Conservation (phyloP, 2,113 vertebrate genomes). For the Hippocampus zosterae region DNA sequence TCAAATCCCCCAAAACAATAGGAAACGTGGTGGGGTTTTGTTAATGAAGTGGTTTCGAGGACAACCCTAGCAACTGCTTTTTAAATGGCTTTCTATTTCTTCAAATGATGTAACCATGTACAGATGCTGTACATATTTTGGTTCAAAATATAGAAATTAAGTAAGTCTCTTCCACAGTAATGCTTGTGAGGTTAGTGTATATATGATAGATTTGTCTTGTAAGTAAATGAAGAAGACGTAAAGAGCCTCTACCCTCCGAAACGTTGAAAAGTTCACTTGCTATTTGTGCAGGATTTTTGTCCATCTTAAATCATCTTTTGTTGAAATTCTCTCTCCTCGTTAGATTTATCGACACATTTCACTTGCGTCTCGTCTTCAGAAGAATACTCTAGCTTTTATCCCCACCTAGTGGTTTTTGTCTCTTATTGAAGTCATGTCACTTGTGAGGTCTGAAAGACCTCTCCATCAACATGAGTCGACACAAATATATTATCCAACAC, state of each 20-base stretch:
- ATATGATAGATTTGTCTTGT: not conserved
- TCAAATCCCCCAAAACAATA: not conserved
- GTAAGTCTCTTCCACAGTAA: not conserved
- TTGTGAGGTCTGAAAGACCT: not conserved
- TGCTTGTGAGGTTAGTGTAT: not conserved
- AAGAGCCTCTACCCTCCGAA: conserved; percentile 39
- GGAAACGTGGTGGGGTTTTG: not conserved
- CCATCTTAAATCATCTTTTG: conserved; percentile 46
- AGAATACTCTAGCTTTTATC: conserved; percentile 2
- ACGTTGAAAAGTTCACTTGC: conserved; percentile 50
- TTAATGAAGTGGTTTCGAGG: not conserved
- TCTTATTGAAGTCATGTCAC: not conserved
- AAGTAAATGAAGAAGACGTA: not conserved
- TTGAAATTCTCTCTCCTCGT: conserved; percentile 21
- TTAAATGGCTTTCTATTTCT: not conserved
- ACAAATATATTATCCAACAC: not conserved
- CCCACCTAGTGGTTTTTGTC: conserved; percentile 45
- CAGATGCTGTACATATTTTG: not conserved
- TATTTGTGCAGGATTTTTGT: conserved; percentile 50
- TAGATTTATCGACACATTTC: conserved; percentile 32
- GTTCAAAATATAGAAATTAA: not conserved
- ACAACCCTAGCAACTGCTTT: not conserved
- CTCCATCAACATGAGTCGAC: not conserved
- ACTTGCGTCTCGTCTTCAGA: conserved; percentile 18
- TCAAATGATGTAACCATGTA: not conserved